A percentile compares a stretch with the other conserved stretches of the same genome.
Conservation (phyloP, 2,888 invertebrate species). For the Dichetophora obliterata region DNA sequence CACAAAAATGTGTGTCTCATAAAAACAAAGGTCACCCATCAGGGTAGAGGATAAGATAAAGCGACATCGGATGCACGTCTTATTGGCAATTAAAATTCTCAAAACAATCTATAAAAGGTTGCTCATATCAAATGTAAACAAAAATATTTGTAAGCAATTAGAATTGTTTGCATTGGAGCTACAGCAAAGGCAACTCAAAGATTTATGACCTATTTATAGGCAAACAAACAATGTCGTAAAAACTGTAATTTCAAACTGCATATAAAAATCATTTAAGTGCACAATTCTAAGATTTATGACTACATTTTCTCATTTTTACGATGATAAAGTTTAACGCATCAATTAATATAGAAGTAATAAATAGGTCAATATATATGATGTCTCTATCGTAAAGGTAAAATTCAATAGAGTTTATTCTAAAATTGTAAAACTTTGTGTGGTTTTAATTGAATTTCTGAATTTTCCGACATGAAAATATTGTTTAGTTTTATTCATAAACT, state of each 20-base stretch:
- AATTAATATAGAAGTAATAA: no score
- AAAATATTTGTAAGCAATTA: slow-evolving; percentile 5
- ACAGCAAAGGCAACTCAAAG: background rate
- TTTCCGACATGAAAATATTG: no score
- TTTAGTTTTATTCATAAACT: no score
- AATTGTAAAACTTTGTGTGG: no score
- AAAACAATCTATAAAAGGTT: background rate
- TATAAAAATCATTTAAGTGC: background rate
- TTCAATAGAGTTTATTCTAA: no score
- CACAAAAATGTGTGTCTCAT: background rate
- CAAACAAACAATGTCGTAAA: background rate
- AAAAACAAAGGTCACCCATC: background rate
- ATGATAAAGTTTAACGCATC: no score
- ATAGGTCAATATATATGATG: no score
- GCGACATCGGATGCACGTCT: background rate
- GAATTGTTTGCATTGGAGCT: background rate
- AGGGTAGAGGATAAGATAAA: background rate
- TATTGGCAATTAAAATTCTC: background rate
- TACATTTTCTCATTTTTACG: background rate
- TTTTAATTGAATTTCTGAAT: no score
- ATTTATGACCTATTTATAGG: background rate
- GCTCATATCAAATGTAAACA: background rate
- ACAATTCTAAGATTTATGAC: background rate
- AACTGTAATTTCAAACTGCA: background rate
- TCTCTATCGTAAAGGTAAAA: no score